Evolutionary conservation across 2,113 vertebrate genomes (phyloP).

Genomic region (Conger conger): DNA sequence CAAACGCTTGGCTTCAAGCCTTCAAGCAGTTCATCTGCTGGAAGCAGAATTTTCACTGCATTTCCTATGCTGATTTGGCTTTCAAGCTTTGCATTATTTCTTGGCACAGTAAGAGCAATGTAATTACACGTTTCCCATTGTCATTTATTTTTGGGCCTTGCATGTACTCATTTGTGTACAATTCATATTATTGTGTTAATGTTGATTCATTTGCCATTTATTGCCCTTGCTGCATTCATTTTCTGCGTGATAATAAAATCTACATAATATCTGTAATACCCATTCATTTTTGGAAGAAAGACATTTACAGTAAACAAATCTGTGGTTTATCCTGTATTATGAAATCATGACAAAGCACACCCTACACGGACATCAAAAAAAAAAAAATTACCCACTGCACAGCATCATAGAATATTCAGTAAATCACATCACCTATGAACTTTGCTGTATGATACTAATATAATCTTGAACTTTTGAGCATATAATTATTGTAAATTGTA

Average conservation of each 20-base stretch:
- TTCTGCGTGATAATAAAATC: neutral
- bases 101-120: neutral
- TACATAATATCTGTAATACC: neutral
- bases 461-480: too few species aligned
- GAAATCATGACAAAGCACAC: neutral
- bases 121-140: neutral
- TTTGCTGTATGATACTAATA: too few species aligned
- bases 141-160: neutral
- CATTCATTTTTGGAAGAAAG: neutral
- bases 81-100: slow-evolving; percentile 2
- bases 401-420: too few species aligned
- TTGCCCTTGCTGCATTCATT: neutral
- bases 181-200: neutral
- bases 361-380: neutral
- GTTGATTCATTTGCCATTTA: neutral
- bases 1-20: neutral
- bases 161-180: neutral
- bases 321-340: neutral
- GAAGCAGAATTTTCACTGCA: neutral
- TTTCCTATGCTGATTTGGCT: neutral
- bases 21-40: neutral
- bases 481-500: too few species aligned
- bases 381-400: neutral
- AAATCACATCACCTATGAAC: too few species aligned
- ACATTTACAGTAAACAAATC: neutral